Conservation (phyloP, 2,888 invertebrate species). For the Abscondita cerata region DNA sequence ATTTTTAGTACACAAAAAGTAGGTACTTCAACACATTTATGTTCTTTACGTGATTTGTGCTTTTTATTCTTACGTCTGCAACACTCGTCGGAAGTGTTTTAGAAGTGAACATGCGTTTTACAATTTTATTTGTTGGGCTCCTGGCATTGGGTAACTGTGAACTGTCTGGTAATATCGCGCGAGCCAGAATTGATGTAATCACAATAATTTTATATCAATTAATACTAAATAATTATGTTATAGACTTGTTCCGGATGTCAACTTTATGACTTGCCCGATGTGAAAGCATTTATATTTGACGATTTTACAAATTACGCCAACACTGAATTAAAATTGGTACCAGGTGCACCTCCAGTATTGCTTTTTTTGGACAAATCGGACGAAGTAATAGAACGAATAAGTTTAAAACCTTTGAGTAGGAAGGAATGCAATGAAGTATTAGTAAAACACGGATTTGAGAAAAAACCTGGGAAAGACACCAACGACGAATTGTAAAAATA, state of each 20-base stretch:
- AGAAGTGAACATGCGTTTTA: too few relatives aligned
- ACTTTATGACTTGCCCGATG: conserved; percentile 70
- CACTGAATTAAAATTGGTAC: conserved; percentile 70
- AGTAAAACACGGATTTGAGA: conserved; percentile 57
- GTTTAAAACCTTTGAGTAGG: conserved; percentile 64
- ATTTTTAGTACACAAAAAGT: too few relatives aligned
- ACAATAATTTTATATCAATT: not conserved
- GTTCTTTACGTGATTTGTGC: too few relatives aligned
- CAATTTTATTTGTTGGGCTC: too few relatives aligned
- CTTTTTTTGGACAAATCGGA: conserved; percentile 65
- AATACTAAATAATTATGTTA: conserved; percentile 44
- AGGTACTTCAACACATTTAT: too few relatives aligned
- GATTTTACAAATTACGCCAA: conserved; percentile 70
- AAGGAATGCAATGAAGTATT: conserved; percentile 73
- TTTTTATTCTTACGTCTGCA: too few relatives aligned
- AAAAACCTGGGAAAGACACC: too few relatives aligned
- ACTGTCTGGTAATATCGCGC: not conserved
- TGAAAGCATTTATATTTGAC: conserved; percentile 70
- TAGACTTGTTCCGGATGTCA: conserved; percentile 76
- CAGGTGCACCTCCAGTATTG: conserved; percentile 70
- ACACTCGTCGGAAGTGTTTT: too few relatives aligned
- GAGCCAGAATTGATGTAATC: conserved; percentile 5
- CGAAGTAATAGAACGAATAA: conserved; percentile 68
- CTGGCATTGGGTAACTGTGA: not conserved
- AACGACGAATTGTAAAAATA: too few relatives aligned